Conservation (phyloP, 2,113 vertebrate genomes). For the Ibidorhyncha struthersii region DNA sequence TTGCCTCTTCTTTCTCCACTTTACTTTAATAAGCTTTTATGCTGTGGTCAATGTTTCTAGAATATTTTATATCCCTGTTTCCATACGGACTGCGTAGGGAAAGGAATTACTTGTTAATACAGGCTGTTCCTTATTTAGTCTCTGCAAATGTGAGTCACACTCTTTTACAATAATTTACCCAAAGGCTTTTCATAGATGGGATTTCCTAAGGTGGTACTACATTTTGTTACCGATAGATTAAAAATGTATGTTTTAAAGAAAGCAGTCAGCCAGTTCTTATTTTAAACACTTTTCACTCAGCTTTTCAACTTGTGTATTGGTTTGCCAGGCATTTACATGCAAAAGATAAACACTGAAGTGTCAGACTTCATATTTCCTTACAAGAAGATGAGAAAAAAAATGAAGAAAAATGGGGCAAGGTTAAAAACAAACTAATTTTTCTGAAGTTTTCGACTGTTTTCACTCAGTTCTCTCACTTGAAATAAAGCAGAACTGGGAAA, state of each 20-base stretch:
- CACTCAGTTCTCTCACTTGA: neutral
- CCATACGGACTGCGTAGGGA: neutral
- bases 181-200: neutral
- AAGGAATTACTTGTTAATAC: neutral
- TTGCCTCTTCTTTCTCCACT: neutral
- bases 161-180: neutral
- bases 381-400: neutral
- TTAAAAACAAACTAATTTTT: slow-evolving; percentile 20
- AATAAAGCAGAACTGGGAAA: slow-evolving; percentile 48
- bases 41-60: neutral
- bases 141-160: neutral
- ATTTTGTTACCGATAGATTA: neutral
- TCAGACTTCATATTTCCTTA: neutral
- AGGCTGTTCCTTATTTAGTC: neutral
- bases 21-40: neutral
- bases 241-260: neutral
- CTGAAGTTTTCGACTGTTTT: neutral
- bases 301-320: neutral
- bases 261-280: neutral
- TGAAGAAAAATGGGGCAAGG: neutral
- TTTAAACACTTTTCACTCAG: slow-evolving; percentile 17
- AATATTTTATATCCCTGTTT: neutral
- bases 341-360: neutral
- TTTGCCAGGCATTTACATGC: slow-evolving; percentile 8
- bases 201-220: neutral